Base-by-base conservation (phyloP, 2,888 invertebrate genomes). In the Plebejus argus region DNA sequence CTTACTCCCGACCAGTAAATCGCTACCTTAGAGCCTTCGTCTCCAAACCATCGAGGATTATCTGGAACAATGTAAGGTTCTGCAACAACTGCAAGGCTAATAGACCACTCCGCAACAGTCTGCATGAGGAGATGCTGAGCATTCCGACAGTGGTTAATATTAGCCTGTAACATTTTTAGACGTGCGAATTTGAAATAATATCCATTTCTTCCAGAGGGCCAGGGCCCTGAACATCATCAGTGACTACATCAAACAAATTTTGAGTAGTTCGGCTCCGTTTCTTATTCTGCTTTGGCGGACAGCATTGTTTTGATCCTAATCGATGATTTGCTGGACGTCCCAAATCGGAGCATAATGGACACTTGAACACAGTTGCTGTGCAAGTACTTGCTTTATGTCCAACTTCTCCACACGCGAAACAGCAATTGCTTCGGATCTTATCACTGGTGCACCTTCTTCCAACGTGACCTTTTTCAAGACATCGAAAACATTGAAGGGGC, bases 51-150 rank as follows among this genome's bases (percentile, higher is more conserved):
- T 23, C 39, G 49, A 20, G 39, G 56, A 23, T 76, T 56, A 12
- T 66, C 20, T 39, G 28, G 76, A 23, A 56, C 23, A 6, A 66
- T 5, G 6, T 58, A 58, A 33, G 76, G 58, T 35, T 76, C 70
- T n/a, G 49, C 76, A 23, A 76, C 18, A 18, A 66, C 66, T 6
- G 66, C 45, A 18, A 72, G 77, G 10, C 45, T 20, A 71, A 61
- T 61, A 53, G 28, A 45, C 72, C 20, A 33, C 35, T 76, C 56
- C 10, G 35, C 28, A 20, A 76, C 23, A 18, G 58, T 76, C 35
- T 58, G 76, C 76, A 76, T 23, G 28, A 75, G 74, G 12, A 75
- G 74, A 23, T 75, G 53, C 53, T 75, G 74, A 23, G 53, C 74
- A 75, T 28, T 74, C 28, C 75, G 53, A 6, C 75, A 75, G 23